Evolutionary conservation across 2,888 invertebrate species (phyloP).

Genomic region (Serrognathus titanus): DNA sequence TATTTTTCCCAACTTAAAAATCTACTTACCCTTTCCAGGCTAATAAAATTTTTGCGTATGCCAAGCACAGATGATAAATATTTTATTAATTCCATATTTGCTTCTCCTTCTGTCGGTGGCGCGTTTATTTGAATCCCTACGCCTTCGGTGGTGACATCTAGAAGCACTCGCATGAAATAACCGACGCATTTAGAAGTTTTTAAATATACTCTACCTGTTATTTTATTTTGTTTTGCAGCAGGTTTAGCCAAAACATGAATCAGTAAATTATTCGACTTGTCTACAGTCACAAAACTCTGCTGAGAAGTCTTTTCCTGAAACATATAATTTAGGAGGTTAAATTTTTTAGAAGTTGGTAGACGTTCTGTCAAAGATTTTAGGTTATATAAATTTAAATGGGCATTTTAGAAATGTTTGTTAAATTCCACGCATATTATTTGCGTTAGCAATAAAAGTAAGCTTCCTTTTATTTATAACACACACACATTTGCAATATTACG

Average conservation of each 20-base stretch:
- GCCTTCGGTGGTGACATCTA: constrained; percentile 58
- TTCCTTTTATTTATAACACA: neutral
- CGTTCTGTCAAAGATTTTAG: too few species aligned
- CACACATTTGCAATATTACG: neutral
- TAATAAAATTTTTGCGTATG: constrained; percentile 66
- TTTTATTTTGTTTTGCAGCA: constrained; percentile 67
- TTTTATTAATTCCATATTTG: constrained; percentile 72
- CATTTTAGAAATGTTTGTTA: too few species aligned
- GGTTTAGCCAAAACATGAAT: constrained; percentile 71
- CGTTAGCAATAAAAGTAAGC: neutral
- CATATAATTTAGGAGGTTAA: too few species aligned
- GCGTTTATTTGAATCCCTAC: constrained; percentile 75
- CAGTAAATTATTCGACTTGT: constrained; percentile 49
- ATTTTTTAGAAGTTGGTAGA: too few species aligned
- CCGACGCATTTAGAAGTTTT: neutral
- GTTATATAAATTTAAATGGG: too few species aligned
- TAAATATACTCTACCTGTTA: constrained; percentile 49
- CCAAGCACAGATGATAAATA: constrained; percentile 67
- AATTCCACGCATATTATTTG: too few species aligned
- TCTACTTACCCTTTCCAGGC: constrained; percentile 51
- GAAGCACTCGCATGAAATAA: constrained; percentile 8
- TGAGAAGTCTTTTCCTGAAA: too few species aligned
- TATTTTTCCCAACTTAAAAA: neutral
- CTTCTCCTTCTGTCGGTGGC: constrained; percentile 79
- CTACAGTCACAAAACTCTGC: constrained; percentile 1